Evolutionary conservation across 2,113 vertebrate species (phyloP).

Genomic region (Chelonoidis abingdonii): DNA sequence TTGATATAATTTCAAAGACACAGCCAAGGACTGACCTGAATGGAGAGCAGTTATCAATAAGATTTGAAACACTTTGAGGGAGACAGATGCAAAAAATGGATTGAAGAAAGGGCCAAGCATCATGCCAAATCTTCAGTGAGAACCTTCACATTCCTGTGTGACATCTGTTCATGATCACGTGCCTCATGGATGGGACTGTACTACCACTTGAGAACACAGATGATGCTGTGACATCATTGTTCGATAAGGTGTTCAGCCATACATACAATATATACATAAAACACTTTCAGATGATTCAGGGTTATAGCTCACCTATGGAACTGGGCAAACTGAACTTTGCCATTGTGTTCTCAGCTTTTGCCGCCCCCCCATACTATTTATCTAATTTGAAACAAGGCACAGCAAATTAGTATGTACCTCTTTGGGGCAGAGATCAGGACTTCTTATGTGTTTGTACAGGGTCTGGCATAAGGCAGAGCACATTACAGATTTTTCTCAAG

Average conservation of each 20-base stretch:
- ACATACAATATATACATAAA: background rate
- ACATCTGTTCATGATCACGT: background rate
- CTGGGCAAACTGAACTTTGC: background rate
- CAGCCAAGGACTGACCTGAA: no score
- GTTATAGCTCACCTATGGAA: background rate
- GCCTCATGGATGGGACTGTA: background rate
- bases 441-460: background rate
- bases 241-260: background rate
- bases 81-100: no score
- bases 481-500: background rate
- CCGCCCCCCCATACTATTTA: background rate
- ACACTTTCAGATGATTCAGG: background rate
- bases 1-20: no score
- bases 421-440: background rate
- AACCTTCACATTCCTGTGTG: no score
- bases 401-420: background rate
- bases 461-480: no score
- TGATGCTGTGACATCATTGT: background rate
- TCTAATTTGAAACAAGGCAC: background rate
- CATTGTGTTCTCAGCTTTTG: fast-evolving
- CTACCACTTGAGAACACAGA: background rate
- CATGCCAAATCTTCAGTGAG: no score
- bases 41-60: no score
- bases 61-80: no score
- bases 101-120: no score